Evolutionary conservation across 2,113 vertebrate genomes (phyloP).

Genomic region (Cyprinus carpio): DNA sequence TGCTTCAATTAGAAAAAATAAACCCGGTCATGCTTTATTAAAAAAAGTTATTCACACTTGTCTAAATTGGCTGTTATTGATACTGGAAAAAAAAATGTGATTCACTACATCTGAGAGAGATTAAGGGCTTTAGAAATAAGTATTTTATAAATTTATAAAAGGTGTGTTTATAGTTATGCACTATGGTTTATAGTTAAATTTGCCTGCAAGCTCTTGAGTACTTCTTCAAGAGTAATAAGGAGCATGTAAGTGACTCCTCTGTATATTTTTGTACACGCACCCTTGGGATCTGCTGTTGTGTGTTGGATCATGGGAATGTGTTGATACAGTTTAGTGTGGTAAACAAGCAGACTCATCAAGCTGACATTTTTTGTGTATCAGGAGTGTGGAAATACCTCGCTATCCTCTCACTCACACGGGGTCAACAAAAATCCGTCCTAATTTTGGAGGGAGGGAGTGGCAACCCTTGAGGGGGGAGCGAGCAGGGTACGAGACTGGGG

Average conservation of each 20-base stretch:
- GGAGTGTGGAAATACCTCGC: slow-evolving; percentile 38
- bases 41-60: background rate
- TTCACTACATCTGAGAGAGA: slow-evolving; percentile 5
- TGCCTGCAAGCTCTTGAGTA: background rate
- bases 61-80: background rate
- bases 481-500: slow-evolving; percentile 50
- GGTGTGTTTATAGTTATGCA: background rate
- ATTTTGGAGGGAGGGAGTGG: too few species aligned
- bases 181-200: too few species aligned
- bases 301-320: slow-evolving; percentile 56
- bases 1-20: slow-evolving; percentile 15
- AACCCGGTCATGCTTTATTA: background rate
- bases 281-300: slow-evolving; percentile 56
- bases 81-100: background rate
- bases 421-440: too few species aligned
- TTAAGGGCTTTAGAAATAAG: background rate
- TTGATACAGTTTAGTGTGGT: slow-evolving; percentile 55
- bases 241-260: background rate
- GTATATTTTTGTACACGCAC: slow-evolving; percentile 34
- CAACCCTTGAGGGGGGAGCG: slow-evolving; percentile 47
- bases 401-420: slow-evolving; percentile 15
- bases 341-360: slow-evolving; percentile 56
- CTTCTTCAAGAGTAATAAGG: slow-evolving; percentile 20
- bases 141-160: background rate
- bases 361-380: slow-evolving; percentile 48